phyloP scores from a whole-genome alignment of 2,888 invertebrate species.

The Sphaerophoria rueppellii region DNA sequence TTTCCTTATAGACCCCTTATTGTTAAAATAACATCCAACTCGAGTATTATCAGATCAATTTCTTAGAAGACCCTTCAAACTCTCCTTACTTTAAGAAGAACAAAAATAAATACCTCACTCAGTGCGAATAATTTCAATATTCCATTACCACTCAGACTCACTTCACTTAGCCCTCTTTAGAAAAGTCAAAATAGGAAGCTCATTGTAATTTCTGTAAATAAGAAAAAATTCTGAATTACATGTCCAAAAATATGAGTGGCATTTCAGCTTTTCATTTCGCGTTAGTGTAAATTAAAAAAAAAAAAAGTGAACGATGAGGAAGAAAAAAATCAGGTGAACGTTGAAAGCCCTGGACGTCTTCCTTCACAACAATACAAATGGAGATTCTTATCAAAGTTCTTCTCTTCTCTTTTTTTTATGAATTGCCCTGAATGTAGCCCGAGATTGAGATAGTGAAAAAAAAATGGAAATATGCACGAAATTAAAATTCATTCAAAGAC shows the following conservation, averaged over 20 bases:
- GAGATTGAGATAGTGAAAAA: constrained; percentile 14
- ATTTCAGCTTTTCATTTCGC: constrained; percentile 53
- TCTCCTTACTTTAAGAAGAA: neutral
- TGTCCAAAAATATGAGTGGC: constrained; percentile 65
- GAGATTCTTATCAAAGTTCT: constrained; percentile 49
- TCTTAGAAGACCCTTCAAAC: no score
- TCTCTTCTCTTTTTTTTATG: constrained; percentile 40
- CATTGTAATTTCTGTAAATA: constrained; percentile 16
- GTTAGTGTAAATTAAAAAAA: constrained; percentile 54
- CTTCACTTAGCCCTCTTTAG: neutral
- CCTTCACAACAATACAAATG: constrained; percentile 29
- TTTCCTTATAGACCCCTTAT: no score
- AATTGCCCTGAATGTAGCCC: constrained; percentile 53
- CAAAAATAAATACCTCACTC: neutral
- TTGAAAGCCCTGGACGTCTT: constrained; percentile 27
- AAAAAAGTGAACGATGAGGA: neutral
- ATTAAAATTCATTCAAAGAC: constrained; percentile 73
- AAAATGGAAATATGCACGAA: constrained; percentile 67
- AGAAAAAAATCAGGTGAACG: constrained; percentile 48
- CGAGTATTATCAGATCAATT: no score
- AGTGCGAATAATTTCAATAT: neutral
- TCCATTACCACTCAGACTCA: constrained; percentile 17
- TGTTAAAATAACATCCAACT: no score
- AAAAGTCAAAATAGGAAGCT: constrained; percentile 26
- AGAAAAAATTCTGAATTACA: constrained; percentile 54